phyloP scores from a whole-genome alignment of 2,888 invertebrate genomes.

The Drosophila merina region DNA sequence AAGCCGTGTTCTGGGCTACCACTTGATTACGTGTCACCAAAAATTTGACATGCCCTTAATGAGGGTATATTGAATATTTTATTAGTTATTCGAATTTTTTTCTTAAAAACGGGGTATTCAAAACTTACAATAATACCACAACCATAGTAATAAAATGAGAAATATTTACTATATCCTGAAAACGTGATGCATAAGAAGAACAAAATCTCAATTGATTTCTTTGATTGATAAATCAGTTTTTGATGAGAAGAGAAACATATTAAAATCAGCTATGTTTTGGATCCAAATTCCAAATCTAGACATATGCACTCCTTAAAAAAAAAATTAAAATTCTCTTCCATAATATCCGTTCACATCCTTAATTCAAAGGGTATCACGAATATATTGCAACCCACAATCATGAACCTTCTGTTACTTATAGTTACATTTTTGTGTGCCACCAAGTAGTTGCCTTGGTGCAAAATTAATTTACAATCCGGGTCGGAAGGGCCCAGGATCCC shows the following conservation, averaged over 20 bases:
- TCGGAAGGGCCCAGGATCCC: conserved; percentile 21
- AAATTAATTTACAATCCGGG: conserved; percentile 59
- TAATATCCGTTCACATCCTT: neutral
- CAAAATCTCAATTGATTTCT: too few species aligned
- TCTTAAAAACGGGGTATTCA: too few species aligned
- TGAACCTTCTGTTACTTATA: neutral
- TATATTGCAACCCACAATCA: conserved; percentile 26
- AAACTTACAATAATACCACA: too few species aligned
- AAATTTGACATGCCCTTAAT: conserved; percentile 28
- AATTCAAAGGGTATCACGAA: neutral
- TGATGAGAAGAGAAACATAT: too few species aligned
- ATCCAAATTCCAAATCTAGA: neutral
- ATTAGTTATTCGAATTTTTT: neutral
- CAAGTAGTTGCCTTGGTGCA: conserved; percentile 62
- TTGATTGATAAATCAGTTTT: too few species aligned
- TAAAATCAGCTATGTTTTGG: too few species aligned
- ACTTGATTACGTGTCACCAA: conserved; percentile 48
- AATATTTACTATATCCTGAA: too few species aligned
- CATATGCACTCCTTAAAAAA: neutral
- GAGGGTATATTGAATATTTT: neutral
- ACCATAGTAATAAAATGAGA: too few species aligned
- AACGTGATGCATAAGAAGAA: too few species aligned
- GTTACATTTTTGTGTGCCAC: conserved; percentile 31
- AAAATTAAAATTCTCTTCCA: neutral
- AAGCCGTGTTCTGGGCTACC: conserved; percentile 16